Evolutionary conservation across 2,888 invertebrate species (phyloP), one percentile per base, ranked within the genome.

Genomic region (Coenonympha arcania): DNA sequence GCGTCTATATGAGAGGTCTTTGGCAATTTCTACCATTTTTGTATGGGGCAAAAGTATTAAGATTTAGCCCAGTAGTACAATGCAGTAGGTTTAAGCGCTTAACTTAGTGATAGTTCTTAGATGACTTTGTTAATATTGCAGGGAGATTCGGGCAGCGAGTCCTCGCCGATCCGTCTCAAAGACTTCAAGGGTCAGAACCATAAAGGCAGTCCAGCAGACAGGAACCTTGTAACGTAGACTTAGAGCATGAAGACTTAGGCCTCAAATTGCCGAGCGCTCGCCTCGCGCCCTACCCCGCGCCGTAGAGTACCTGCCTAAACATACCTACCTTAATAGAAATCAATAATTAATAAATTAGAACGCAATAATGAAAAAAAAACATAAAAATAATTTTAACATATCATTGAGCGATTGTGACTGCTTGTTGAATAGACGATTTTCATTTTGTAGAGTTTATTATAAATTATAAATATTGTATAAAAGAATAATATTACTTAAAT

Each of bases 71-170:
- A n/a, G n/a, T n/a, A n/a, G n/a, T n/a, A n/a, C n/a, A n/a, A n/a
- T n/a, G n/a, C n/a, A n/a, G n/a, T n/a, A n/a, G n/a, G n/a, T n/a
- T n/a, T n/a, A n/a, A n/a, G n/a, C n/a, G n/a, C n/a, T n/a, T n/a
- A n/a, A n/a, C n/a, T n/a, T n/a, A n/a, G n/a, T n/a, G n/a, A n/a
- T n/a, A n/a, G n/a, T n/a, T n/a, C n/a, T n/a, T n/a, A n/a, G n/a
- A n/a, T n/a, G n/a, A 19, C 28, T 31, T 24, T 19, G 9, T 37
- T 48, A 15, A 34, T 46, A 42, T 66, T 77, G 11, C 74, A 90
- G 90, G 89, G 90, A 66, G 90, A 90, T 79, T 89, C 89, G 60
- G 89, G 90, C 66, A 90, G 89, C 76, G 90, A 90, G 76, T 89
- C 89, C 68, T 90, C 90, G 73, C 90, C 90, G 52, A 84, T 87